Evolutionary conservation across 1,140 invertebrate genomes (phyloP), one percentile per base, ranked within the genome.

Genomic region (Pogonognathellus flavescens): DNA sequence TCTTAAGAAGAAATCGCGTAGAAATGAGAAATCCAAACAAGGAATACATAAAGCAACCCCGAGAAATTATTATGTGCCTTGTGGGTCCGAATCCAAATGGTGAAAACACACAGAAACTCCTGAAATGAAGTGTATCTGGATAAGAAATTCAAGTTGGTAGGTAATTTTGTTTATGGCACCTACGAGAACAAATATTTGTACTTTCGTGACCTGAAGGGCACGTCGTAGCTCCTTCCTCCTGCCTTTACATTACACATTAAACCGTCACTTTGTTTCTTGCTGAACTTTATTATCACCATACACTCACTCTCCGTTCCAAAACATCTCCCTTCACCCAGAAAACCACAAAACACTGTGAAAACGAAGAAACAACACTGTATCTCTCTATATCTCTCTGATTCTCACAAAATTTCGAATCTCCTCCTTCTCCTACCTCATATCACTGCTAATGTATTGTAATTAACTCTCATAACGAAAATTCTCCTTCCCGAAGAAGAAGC

Each of bases 151-250:
- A 66, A 66, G 62, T 66, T 66, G 60, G 8, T 49, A 76, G 31
- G 70, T 76, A 76, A 76, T 76, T 76, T 76, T 76, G 70, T 76
- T 76, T 76, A 76, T 76, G 70, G 70, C 70, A 49, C 70, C 25
- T 76, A 41, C 25, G 41, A 76, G 70, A 76, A 76, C 70, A 76
- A 76, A 76, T 76, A 76, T 76, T 76, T 76, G 41, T 76, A 76
- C 70, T 76, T 76, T 49, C 70, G 70, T 76, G 70, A 76, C 70
- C 70, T 76, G 70, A 41, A 76, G 70, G 70, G 70, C 70, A 76
- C 41, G 41, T 76, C 41, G 41, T 76, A 76, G 31, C 70, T 76
- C 31, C 70, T 10, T 76, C 25, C 41, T 50, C 25, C 70, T 31
- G 14, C 70, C 70, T 49, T 50, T 20, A 50, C 25, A 76, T 76